phyloP scores from a whole-genome alignment of 2,888 invertebrate species.

The Byasa hedistus region DNA sequence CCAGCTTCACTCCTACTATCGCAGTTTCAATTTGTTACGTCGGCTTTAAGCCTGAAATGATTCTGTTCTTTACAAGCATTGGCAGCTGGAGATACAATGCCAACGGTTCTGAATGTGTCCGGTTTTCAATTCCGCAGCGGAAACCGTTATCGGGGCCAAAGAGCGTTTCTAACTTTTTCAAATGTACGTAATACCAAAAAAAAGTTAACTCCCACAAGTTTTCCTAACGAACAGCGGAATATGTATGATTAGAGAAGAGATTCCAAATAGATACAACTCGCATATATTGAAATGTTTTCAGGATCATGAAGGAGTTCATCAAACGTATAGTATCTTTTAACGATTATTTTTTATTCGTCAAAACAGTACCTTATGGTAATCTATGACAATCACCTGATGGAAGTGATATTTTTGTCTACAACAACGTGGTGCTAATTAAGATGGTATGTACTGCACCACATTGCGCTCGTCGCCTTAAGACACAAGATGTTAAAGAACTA shows the following conservation, averaged over 20 bases:
- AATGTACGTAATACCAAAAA: background rate
- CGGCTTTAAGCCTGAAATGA: constrained; percentile 19
- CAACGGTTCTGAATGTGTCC: constrained; percentile 12
- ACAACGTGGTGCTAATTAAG: no score
- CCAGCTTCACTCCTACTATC: background rate
- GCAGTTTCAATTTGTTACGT: constrained; percentile 19
- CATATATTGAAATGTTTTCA: background rate
- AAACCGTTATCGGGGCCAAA: constrained; percentile 3
- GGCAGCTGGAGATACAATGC: constrained; percentile 18
- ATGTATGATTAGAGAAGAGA: background rate
- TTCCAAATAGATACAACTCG: background rate
- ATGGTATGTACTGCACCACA: no score
- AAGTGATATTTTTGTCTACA: no score
- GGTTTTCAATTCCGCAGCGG: constrained; percentile 12
- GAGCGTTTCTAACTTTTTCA: background rate
- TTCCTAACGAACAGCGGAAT: background rate
- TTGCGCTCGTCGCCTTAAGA: no score
- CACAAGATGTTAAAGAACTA: no score
- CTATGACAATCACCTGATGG: no score
- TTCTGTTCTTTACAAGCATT: constrained; percentile 20
- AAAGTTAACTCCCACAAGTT: background rate
- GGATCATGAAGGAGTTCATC: no score
- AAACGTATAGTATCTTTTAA: no score
- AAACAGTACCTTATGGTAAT: no score
- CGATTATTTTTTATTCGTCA: no score